Base-by-base conservation (phyloP, 2,113 vertebrate genomes). In the Rhegmatorhina hoffmannsi region DNA sequence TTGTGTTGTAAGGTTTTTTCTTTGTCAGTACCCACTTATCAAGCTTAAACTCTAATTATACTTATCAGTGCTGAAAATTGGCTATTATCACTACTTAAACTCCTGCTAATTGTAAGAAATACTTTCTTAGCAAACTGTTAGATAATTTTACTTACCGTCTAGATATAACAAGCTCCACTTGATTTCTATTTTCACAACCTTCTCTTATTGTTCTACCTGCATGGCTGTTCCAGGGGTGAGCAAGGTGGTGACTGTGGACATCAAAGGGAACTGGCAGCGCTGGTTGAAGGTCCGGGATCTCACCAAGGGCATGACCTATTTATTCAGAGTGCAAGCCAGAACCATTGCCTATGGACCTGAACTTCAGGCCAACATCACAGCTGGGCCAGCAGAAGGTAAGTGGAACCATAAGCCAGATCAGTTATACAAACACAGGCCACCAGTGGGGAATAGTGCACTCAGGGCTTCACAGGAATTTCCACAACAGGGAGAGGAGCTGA, bases 261-360 rank as follows among this genome's bases (percentile, higher is more conserved):
- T 99, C 50, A 98, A 98, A 81, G 99, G 99, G 62, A 98, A 98
- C 97, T 98, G 99, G 99, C 99, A 99, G 53, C 98, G 98, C 62
- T 99, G 99, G 99, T 95, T 99, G 70, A 99, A 99, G 96, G 98
- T 99, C 72, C 98, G 99, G 44, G 99, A 99, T 89, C 98, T 99
- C 92, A 98, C 98, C 68, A 98, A 98, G 84, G 99, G 99, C 31
- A 93, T 98, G 36, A 99, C 98, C 38, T 99, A 99, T 96, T 96
- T 97, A 66, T 99, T 99, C 97, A 98, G 98, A 11, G 98, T 99
- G 36, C 99, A 99, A 94, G 99, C 99, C 3, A 98, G 98, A 67
- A 99, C 99, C 74, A 98, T 99, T 11, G 95, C 98, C 97, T 98
- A 98, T 1, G 99, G 99, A 49, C 99, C 99, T 0, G 98, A 99